These are phyloP conservation scores for Misgurnus anguillicaudatus DNA, from an alignment of 2,113 vertebrate genomes.

Conservation along the genomic window DNA sequence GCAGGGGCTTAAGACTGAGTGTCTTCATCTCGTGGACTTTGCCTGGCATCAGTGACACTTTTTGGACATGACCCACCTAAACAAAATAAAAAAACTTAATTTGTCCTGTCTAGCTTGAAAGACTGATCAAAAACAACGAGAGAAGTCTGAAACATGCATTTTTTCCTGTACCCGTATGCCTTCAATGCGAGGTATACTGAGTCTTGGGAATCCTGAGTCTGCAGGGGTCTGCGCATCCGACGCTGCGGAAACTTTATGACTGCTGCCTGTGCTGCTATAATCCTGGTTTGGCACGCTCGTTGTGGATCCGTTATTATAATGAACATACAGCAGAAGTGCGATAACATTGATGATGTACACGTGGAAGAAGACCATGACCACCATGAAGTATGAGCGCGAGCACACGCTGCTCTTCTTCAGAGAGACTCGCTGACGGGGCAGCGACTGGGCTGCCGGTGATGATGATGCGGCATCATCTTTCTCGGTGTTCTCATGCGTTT, in stretches of 20 bases:
- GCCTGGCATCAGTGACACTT: conserved; percentile 82
- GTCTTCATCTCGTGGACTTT: conserved; percentile 86
- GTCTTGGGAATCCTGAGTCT: conserved; percentile 46
- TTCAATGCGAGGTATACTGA: conserved; percentile 78
- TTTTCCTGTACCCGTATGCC: conserved; percentile 82
- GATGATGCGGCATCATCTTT: conserved; percentile 50
- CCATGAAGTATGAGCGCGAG: conserved; percentile 93
- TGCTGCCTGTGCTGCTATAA: conserved; percentile 39
- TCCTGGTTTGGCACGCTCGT: conserved; percentile 48
- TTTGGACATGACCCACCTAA: conserved; percentile 92
- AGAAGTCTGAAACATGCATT: neutral
- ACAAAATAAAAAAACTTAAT: conserved; percentile 31
- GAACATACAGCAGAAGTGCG: conserved; percentile 88
- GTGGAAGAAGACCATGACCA: conserved; percentile 93
- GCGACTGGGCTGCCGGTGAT: conserved; percentile 59
- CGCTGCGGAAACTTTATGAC: conserved; percentile 47
- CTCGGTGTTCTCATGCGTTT: conserved; percentile 53
- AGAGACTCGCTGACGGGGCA: conserved; percentile 71
- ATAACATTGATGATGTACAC: conserved; percentile 94
- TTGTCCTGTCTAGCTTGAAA: neutral
- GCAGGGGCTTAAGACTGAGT: conserved; percentile 91
- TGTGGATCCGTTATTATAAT: conserved; percentile 84
- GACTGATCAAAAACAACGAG: neutral
- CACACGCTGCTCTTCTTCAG: conserved; percentile 82
- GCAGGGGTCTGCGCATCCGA: neutral